Percentiles rank a stretch among this genome's conserved stretches.
Conservation (phyloP, 2,797 vertebrate species). For the Spheniscus humboldti region DNA sequence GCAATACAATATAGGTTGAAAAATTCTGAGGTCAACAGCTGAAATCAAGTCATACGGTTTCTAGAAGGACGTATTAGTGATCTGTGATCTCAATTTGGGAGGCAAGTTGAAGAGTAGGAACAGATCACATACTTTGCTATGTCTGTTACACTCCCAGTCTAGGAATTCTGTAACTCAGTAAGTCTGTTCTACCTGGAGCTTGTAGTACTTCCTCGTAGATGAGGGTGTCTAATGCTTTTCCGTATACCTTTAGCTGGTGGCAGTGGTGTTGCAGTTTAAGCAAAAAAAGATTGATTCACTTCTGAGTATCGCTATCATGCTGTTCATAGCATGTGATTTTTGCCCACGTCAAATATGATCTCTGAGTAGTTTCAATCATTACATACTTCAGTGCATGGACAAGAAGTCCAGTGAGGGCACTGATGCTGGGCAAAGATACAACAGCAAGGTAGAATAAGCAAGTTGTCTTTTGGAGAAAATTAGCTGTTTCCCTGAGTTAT, state of each 20-base stretch:
- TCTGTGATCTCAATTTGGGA: not conserved
- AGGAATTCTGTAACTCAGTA: not conserved
- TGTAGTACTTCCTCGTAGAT: not conserved
- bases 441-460: not conserved
- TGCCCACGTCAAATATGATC: not conserved
- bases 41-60: not conserved
- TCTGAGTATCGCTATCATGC: not conserved
- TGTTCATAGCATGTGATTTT: not conserved
- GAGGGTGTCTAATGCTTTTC: not conserved
- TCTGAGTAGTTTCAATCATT: accelerated
- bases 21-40: not conserved
- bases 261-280: not conserved
- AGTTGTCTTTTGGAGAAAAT: not conserved
- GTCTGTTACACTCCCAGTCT: not conserved
- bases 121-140: not conserved
- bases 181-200: not conserved
- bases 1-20: not conserved
- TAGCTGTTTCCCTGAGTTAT: not conserved
- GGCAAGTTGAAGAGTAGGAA: not conserved
- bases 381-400: not conserved
- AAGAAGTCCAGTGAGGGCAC: not conserved
- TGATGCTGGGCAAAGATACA: not conserved
- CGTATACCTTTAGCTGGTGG: not conserved
- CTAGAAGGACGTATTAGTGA: not conserved
- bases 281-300: not conserved